Percentiles rank a stretch among this genome's conserved stretches.
phyloP scores from a whole-genome alignment of 2,797 vertebrate species.

The Cossypha niveicapilla region DNA sequence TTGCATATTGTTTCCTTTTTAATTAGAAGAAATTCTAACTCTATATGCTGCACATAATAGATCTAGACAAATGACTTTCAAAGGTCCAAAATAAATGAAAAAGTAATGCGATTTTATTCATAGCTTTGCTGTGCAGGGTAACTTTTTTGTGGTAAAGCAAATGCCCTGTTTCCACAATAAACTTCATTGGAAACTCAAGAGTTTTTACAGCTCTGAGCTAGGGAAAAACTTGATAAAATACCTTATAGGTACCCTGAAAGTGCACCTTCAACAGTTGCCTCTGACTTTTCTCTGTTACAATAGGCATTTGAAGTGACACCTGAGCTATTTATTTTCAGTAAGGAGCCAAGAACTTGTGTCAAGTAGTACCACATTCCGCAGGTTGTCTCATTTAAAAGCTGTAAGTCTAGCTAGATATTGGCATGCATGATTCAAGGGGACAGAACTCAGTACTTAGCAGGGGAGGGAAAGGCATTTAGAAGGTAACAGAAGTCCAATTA shows the following conservation, averaged over 20 bases:
- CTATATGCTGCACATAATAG: background rate
- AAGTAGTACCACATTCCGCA: background rate
- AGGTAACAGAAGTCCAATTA: background rate
- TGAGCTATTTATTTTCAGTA: background rate
- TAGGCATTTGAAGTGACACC: background rate
- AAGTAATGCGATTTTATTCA: background rate
- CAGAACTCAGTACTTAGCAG: background rate
- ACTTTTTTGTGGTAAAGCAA: background rate
- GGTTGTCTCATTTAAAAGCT: background rate
- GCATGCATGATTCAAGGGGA: background rate
- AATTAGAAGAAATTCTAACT: background rate
- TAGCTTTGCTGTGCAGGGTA: background rate
- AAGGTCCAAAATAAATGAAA: background rate
- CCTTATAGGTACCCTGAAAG: background rate
- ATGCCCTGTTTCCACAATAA: background rate
- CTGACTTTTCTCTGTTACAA: background rate
- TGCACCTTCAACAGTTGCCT: background rate
- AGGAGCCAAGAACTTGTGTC: background rate
- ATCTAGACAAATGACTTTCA: background rate
- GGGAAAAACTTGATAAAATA: background rate
- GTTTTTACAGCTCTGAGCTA: background rate
- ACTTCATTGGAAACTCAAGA: background rate
- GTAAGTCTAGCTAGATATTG: background rate
- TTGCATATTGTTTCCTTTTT: background rate
- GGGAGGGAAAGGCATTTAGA: background rate